Percentiles rank a stretch among this genome's conserved stretches.
Conservation (phyloP, 2,888 invertebrate genomes). For the Gymnocheta viridis region DNA sequence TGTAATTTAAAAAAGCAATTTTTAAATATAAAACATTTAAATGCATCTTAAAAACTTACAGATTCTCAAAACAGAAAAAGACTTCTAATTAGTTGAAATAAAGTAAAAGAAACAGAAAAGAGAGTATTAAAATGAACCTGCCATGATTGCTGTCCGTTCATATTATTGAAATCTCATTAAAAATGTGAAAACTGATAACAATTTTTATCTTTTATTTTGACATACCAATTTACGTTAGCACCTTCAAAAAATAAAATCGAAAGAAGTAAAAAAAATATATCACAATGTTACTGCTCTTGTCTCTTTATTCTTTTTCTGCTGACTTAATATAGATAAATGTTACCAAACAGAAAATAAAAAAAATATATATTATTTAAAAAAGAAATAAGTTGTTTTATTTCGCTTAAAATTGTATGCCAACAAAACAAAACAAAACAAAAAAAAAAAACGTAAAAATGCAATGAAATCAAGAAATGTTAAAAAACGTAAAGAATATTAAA, state of each 20-base stretch:
- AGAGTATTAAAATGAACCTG: constrained; percentile 46
- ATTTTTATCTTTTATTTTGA: constrained; percentile 69
- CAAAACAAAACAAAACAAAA: no score
- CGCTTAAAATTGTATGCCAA: constrained; percentile 6
- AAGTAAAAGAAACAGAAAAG: constrained; percentile 1
- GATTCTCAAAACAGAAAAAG: not conserved
- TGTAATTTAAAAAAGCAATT: constrained; percentile 2
- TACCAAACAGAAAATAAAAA: not conserved
- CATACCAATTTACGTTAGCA: constrained; percentile 69
- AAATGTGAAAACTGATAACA: constrained; percentile 66
- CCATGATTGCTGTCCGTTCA: constrained; percentile 65
- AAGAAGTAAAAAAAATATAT: not conserved
- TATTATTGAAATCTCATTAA: constrained; percentile 69
- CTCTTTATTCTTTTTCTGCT: not conserved
- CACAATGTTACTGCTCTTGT: not conserved
- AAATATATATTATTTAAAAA: not conserved
- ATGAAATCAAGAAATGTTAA: constrained; percentile 26
- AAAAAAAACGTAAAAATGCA: constrained; percentile 7
- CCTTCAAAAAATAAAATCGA: constrained; percentile 58
- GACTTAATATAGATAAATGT: constrained; percentile 33
- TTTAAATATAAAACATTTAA: not conserved
- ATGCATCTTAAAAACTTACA: not conserved
- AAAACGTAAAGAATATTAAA: constrained; percentile 59
- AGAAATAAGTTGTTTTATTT: constrained; percentile 34
- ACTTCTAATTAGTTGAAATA: constrained; percentile 52